Evolutionary conservation across 2,113 vertebrate genomes (phyloP).

Genomic region (Colaptes auratus): DNA sequence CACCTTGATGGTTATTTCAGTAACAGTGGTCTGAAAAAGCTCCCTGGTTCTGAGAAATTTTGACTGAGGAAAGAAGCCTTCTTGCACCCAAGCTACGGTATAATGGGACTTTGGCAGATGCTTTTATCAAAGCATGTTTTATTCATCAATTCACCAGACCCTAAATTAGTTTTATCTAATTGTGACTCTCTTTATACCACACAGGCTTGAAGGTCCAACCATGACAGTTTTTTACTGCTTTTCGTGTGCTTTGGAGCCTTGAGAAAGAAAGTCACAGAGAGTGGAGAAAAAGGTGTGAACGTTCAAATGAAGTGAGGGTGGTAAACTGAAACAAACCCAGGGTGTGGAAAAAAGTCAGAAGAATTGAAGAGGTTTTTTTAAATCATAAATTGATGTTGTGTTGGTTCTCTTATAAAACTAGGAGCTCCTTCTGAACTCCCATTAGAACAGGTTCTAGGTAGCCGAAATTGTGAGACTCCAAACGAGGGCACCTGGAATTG

Average conservation of each 20-base stretch:
- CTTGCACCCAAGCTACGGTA: not conserved
- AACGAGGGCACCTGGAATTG: not conserved
- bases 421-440: not conserved
- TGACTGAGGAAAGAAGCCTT: not conserved
- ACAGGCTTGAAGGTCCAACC: not conserved
- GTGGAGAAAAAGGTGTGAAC: not conserved
- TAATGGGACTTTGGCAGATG: not conserved
- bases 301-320: not conserved
- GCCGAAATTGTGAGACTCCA: not conserved
- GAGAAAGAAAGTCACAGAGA: not conserved
- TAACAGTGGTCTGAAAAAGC: not conserved
- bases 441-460: not conserved
- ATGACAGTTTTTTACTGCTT: not conserved
- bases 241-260: not conserved
- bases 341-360: not conserved
- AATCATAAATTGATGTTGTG: not conserved
- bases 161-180: slow-evolving; percentile 17
- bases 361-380: not conserved
- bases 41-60: not conserved
- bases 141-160: not conserved
- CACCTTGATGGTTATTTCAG: slow-evolving; percentile 30
- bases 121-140: not conserved
- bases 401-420: not conserved
- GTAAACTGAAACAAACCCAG: not conserved
- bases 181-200: not conserved